Conservation (phyloP, 2,113 vertebrate species). For the Morone chrysops region DNA sequence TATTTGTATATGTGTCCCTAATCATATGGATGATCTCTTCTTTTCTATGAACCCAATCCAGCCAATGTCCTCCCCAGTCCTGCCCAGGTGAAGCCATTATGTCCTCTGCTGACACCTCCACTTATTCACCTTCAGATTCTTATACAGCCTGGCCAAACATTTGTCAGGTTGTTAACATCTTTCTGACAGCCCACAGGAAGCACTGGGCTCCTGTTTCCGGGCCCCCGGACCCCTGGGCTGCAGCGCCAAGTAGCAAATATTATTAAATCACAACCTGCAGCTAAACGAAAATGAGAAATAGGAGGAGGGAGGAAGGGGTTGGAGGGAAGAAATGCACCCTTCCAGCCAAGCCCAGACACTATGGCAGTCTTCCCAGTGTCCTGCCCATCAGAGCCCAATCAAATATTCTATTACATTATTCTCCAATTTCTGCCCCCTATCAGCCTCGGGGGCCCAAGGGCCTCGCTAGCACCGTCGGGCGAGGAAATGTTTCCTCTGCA, state of each 20-base stretch:
- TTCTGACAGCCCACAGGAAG: conserved; percentile 57
- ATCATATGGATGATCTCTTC: conserved; percentile 11
- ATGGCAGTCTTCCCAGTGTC: conserved; percentile 71
- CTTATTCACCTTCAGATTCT: conserved; percentile 43
- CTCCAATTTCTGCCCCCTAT: conserved; percentile 87
- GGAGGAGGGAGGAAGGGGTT: background rate
- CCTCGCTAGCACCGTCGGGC: conserved; percentile 80
- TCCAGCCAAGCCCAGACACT: conserved; percentile 52
- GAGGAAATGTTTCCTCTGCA: conserved; percentile 85
- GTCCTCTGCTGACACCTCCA: conserved; percentile 40
- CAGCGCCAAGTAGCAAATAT: conserved; percentile 44
- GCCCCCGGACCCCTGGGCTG: conserved; percentile 13
- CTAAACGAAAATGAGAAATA: conserved; percentile 38
- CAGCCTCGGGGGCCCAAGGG: conserved; percentile 79
- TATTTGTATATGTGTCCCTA: background rate
- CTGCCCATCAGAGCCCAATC: conserved; percentile 78
- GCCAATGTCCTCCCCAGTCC: background rate
- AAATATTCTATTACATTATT: conserved; percentile 92
- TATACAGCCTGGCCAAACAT: conserved; percentile 43
- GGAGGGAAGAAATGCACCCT: conserved; percentile 21
- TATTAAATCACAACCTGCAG: conserved; percentile 62
- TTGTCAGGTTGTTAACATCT: conserved; percentile 57
- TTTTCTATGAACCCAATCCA: conserved; percentile 21
- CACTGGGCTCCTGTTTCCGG: conserved; percentile 19
- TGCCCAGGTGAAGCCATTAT: conserved; percentile 29